These are phyloP conservation scores for Drosophila parvula DNA, from an alignment of 1,140 invertebrate species.

Conservation along the genomic window DNA sequence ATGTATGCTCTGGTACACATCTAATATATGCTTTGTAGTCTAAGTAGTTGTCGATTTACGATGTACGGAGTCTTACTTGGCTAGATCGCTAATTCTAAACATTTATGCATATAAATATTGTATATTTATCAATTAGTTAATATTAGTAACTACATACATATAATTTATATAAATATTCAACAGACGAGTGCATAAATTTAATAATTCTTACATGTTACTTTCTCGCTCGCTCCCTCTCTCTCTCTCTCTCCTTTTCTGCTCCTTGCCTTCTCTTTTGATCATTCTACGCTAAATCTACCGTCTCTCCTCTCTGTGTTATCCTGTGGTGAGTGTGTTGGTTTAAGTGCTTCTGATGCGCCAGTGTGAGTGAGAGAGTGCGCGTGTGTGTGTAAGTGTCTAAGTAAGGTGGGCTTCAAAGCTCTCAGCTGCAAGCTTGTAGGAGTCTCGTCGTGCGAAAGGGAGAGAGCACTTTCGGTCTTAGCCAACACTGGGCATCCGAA, in stretches of 20 bases:
- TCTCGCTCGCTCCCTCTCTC: conserved; percentile 11
- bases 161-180: conserved; percentile 73
- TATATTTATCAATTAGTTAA: conserved; percentile 71
- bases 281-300: conserved; percentile 37
- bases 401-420: conserved; percentile 78
- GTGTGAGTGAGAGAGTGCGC: conserved; percentile 44
- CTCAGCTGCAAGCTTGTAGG: conserved; percentile 63
- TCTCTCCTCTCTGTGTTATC: conserved; percentile 20
- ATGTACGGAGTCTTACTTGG: conserved; percentile 43
- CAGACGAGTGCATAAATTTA: conserved; percentile 79
- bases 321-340: conserved; percentile 16
- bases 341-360: conserved; percentile 39
- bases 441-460: conserved; percentile 45
- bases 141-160: conserved; percentile 71
- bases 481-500: conserved; percentile 35
- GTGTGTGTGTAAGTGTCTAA: conserved; percentile 47
- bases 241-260: conserved; percentile 13
- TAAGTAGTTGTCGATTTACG: conserved; percentile 48
- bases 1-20: conserved; percentile 38
- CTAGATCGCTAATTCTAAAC: conserved; percentile 47
- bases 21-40: conserved; percentile 14
- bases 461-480: conserved; percentile 37
- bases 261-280: conserved; percentile 8
- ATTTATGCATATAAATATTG: conserved; percentile 60
- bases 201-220: conserved; percentile 61